Conservation (phyloP, 1,140 invertebrate genomes). For the silkworm (Bombyx mori) region ASM3026992v2 NC_085122.1:14287001-14287500, state of each 20-base stretch:
- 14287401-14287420: no score
- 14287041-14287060: constrained; percentile 21
- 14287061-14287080: constrained; percentile 26
- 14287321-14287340: no score
- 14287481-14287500: no score
- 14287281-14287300: no score
- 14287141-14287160: constrained; percentile 10
- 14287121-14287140: constrained; percentile 22
- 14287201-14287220: constrained; percentile 27
- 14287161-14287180: constrained; percentile 20
- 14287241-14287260: constrained; percentile 26
- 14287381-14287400: no score
- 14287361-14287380: no score
- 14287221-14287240: constrained; percentile 32
- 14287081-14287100: constrained; percentile 16
- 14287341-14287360: no score
- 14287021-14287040: constrained; percentile 7
- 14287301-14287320: no score
- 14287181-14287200: constrained; percentile 34
- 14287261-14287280: constrained; percentile 16
- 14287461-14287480: no score
- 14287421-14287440: no score
- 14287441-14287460: no score
- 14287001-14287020: constrained; percentile 18
- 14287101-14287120: constrained; percentile 35